Conservation (phyloP, 2,113 vertebrate genomes). For the Ciconia boyciana region DNA sequence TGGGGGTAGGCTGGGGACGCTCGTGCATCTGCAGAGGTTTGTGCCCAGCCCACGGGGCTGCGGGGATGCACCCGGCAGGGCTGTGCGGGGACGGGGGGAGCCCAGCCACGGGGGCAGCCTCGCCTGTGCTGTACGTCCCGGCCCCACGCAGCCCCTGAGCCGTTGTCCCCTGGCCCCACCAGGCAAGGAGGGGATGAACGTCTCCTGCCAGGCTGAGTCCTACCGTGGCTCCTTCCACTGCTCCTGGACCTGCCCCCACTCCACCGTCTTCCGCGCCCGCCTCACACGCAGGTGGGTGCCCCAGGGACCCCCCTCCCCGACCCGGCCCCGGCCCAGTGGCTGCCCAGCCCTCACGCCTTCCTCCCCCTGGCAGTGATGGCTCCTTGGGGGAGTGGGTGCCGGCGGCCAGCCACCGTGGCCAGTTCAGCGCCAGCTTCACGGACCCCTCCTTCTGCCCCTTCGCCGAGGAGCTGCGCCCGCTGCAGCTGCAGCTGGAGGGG, state of each 20-base stretch:
- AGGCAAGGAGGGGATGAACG: too few species aligned
- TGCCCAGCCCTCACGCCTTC: not conserved
- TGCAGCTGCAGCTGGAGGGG: constrained; percentile 35
- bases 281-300: not conserved
- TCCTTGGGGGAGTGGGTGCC: not conserved
- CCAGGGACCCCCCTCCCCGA: not conserved
- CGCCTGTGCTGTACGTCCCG: too few species aligned
- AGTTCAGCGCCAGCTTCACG: not conserved
- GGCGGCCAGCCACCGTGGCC: accelerated
- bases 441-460: constrained; percentile 48
- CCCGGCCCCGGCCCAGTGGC: accelerated
- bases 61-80: too few species aligned
- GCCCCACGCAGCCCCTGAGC: too few species aligned
- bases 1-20: too few species aligned
- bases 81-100: too few species aligned
- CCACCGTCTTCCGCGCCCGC: not conserved
- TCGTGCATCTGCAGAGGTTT: too few species aligned
- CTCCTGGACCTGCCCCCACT: not conserved
- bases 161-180: too few species aligned
- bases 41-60: too few species aligned
- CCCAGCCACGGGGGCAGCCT: too few species aligned
- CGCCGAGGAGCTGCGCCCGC: not conserved
- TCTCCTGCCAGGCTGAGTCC: too few species aligned
- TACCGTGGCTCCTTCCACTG: too few species aligned
- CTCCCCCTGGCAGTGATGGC: not conserved